phyloP scores from a whole-genome alignment of 1,140 invertebrate species.

The Periplaneta americana region DNA sequence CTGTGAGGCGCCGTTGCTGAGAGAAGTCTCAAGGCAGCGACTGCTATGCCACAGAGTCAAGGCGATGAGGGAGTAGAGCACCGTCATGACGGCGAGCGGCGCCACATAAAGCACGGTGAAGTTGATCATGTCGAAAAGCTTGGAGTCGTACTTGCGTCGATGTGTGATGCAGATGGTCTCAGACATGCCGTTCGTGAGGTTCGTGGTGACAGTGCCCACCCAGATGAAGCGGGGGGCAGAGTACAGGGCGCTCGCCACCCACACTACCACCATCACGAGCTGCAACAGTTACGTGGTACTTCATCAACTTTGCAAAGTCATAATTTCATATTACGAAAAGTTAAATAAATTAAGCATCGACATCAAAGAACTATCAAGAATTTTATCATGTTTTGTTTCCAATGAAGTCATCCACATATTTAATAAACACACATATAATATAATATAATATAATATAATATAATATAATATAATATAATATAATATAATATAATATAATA shows the following conservation, averaged over 20 bases:
- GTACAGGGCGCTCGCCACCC: conserved; percentile 69
- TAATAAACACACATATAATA: too few species aligned
- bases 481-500: too few species aligned
- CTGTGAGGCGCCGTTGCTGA: background rate
- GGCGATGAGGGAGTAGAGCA: conserved; percentile 37
- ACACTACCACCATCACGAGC: conserved; percentile 66
- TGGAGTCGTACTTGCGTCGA: conserved; percentile 66
- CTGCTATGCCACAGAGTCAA: conserved; percentile 16
- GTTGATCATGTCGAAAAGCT: conserved; percentile 68
- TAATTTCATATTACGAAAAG: too few species aligned
- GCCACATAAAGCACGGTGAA: conserved; percentile 68
- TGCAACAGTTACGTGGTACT: conserved; percentile 35
- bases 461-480: too few species aligned
- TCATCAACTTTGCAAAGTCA: too few species aligned
- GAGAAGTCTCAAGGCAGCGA: background rate
- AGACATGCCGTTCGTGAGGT: conserved; percentile 44
- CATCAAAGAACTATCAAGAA: too few species aligned
- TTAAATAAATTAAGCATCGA: too few species aligned
- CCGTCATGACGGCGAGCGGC: conserved; percentile 65
- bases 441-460: too few species aligned
- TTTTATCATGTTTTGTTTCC: too few species aligned
- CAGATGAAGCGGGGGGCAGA: conserved; percentile 70
- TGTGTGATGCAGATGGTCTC: conserved; percentile 70
- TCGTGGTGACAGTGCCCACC: conserved; percentile 59
- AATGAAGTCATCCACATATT: too few species aligned